Evolutionary conservation across 1,140 invertebrate genomes (phyloP).

Genomic region (Bombus terrestris): DNA sequence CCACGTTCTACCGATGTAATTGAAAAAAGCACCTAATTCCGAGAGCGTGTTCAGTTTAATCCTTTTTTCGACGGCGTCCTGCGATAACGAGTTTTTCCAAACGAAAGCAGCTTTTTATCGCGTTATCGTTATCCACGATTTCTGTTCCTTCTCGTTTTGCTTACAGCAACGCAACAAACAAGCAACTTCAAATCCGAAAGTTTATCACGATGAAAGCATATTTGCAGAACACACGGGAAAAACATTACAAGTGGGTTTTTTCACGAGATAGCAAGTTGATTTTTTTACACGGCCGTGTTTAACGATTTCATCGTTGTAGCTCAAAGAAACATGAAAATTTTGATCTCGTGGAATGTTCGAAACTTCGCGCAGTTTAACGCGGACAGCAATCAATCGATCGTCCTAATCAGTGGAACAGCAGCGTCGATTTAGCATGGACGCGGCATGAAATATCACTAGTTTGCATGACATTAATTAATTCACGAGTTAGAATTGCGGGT

Average conservation of each 20-base stretch:
- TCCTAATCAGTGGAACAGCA: conserved; percentile 25
- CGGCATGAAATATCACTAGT: conserved; percentile 32
- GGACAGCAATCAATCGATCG: conserved; percentile 11
- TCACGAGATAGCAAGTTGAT: no score
- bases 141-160: background rate
- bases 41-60: no score
- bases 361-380: background rate
- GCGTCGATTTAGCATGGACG: background rate
- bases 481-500: conserved; percentile 29
- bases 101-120: background rate
- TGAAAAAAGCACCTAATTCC: background rate
- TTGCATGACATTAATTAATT: conserved; percentile 53
- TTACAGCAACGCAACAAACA: background rate
- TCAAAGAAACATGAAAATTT: background rate
- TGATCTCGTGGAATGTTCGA: background rate
- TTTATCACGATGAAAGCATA: background rate
- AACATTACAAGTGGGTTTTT: no score
- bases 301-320: no score
- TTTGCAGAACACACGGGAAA: background rate
- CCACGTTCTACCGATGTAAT: background rate
- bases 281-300: no score
- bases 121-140: background rate
- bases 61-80: background rate
- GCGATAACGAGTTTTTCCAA: background rate
- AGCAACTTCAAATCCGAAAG: background rate